A percentile compares a stretch with the other conserved stretches of the same genome.
Evolutionary conservation across 2,797 vertebrate genomes (phyloP).

Genomic region (Enteromius viviparus): DNA sequence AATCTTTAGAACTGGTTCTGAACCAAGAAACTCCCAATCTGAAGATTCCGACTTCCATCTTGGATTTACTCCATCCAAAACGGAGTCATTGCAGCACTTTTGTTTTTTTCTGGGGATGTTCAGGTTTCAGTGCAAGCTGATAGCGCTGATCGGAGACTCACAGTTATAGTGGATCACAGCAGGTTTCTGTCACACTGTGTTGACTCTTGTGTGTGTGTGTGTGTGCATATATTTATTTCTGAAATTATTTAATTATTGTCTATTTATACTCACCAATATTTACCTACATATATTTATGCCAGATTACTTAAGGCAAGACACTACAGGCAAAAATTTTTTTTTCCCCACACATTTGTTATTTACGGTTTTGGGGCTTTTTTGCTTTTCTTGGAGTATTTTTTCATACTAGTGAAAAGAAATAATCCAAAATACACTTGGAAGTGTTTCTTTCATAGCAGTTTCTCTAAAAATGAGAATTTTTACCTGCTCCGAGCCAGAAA

Average conservation of each 20-base stretch:
- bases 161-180: constrained; percentile 40
- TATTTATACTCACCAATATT: not conserved
- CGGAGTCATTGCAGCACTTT: not conserved
- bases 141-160: constrained; percentile 65
- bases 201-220: constrained; percentile 27
- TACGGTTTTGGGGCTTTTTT: not conserved
- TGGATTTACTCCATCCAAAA: not conserved
- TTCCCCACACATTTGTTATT: not conserved
- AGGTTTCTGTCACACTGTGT: constrained; percentile 39
- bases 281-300: not conserved
- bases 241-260: not conserved
- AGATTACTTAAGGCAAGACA: not conserved
- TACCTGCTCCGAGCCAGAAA: not conserved
- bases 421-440: not conserved
- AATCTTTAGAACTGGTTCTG: not conserved
- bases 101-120: constrained; percentile 62
- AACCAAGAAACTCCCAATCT: not conserved
- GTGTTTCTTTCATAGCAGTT: not conserved
- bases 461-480: not conserved
- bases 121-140: constrained; percentile 77
- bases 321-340: not conserved
- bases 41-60: not conserved
- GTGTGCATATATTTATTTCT: not conserved
- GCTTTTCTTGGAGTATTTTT: not conserved
- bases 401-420: not conserved